phyloP scores from a whole-genome alignment of 2,797 vertebrate genomes.

The Ctenopoma multispine region DNA sequence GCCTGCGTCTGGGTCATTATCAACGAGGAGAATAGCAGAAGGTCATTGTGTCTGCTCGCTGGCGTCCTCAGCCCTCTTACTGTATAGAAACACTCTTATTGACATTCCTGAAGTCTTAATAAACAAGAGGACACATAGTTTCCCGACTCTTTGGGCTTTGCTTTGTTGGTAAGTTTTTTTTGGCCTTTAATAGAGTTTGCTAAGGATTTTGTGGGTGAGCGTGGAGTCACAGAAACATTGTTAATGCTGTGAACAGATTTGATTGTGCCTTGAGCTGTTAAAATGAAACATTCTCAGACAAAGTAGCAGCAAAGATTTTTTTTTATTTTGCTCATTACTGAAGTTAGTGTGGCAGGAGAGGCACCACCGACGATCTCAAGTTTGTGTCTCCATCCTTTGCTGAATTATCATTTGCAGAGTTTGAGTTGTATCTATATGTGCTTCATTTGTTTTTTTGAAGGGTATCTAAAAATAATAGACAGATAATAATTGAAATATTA shows the following conservation, averaged over 20 bases:
- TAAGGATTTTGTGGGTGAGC: slow-evolving; percentile 56
- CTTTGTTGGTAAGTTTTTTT: slow-evolving; percentile 73
- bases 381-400: slow-evolving; percentile 42
- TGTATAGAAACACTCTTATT: slow-evolving; percentile 79
- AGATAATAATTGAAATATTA: neutral
- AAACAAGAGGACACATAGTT: slow-evolving; percentile 82
- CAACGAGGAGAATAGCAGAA: slow-evolving; percentile 76
- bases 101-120: slow-evolving; percentile 82
- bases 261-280: slow-evolving; percentile 30
- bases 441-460: slow-evolving; percentile 46
- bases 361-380: slow-evolving; percentile 5
- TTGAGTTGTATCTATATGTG: slow-evolving; percentile 33
- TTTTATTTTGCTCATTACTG: slow-evolving; percentile 50
- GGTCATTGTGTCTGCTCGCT: slow-evolving; percentile 76
- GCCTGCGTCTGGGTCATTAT: slow-evolving; percentile 80
- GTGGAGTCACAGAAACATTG: slow-evolving; percentile 38
- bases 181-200: slow-evolving; percentile 67
- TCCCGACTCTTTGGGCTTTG: slow-evolving; percentile 61
- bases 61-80: slow-evolving; percentile 68
- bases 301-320: neutral
- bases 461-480: slow-evolving; percentile 31
- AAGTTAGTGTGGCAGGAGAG: slow-evolving; percentile 16
- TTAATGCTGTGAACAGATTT: slow-evolving; percentile 37
- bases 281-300: slow-evolving; percentile 50
- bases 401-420: slow-evolving; percentile 54